These are phyloP conservation scores for Nemapogon koenigi DNA, from an alignment of 2,888 invertebrate species.

Conservation along the genomic window DNA sequence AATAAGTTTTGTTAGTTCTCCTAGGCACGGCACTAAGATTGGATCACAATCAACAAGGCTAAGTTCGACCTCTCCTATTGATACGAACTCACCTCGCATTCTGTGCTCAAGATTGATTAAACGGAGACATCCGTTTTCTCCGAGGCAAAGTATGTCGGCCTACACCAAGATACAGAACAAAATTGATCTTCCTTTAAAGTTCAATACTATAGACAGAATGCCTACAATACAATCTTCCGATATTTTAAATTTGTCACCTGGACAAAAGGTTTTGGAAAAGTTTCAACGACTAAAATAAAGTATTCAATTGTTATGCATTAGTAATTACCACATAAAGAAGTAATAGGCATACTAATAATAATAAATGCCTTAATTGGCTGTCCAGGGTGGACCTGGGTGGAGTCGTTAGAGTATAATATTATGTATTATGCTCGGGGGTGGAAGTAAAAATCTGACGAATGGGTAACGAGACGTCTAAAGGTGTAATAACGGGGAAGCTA, in stretches of 20 bases:
- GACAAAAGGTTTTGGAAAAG: slow-evolving; percentile 36
- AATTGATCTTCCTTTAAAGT: too few relatives aligned
- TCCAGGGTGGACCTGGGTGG: too few relatives aligned
- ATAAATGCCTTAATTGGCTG: too few relatives aligned
- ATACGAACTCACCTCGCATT: slow-evolving; percentile 29
- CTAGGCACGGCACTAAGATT: slow-evolving; percentile 29
- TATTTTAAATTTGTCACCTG: slow-evolving; percentile 27
- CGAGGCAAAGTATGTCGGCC: slow-evolving; percentile 21
- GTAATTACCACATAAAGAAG: too few relatives aligned
- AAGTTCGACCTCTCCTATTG: slow-evolving; percentile 31
- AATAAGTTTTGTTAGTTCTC: slow-evolving; percentile 36
- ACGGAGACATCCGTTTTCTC: too few relatives aligned
- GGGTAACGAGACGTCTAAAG: too few relatives aligned
- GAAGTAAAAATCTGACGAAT: too few relatives aligned
- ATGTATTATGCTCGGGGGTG: too few relatives aligned
- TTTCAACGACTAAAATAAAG: slow-evolving; percentile 22
- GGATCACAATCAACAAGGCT: slow-evolving; percentile 26
- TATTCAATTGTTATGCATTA: too few relatives aligned
- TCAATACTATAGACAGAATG: slow-evolving; percentile 18
- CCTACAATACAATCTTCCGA: slow-evolving; percentile 30
- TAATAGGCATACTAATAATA: too few relatives aligned
- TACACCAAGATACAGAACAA: slow-evolving; percentile 17
- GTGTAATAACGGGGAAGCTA: too few relatives aligned
- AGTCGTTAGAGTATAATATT: too few relatives aligned
- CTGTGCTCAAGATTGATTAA: slow-evolving; percentile 34